Evolutionary conservation across 2,797 vertebrate species (phyloP).

Genomic region (Champsocephalus gunnari): DNA sequence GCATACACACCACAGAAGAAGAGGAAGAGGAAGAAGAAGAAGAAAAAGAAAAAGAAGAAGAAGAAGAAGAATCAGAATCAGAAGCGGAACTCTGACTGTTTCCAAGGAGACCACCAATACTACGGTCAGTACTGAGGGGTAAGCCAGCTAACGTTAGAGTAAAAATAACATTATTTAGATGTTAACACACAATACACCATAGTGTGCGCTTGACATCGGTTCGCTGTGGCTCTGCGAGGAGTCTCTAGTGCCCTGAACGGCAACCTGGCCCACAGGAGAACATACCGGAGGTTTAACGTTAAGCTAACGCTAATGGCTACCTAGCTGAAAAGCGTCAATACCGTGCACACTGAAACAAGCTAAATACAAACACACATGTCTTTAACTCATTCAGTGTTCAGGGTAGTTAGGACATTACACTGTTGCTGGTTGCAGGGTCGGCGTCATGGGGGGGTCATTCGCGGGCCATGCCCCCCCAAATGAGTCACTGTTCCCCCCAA

Average conservation of each 20-base stretch:
- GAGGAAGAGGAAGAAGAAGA: constrained; percentile 24
- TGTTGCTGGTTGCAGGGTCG: background rate
- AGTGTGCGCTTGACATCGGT: accelerated
- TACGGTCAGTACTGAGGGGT: constrained; percentile 49
- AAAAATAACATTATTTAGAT: background rate
- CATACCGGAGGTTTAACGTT: constrained; percentile 18
- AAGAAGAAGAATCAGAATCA: constrained; percentile 51
- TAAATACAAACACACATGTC: background rate
- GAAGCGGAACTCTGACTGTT: constrained; percentile 48
- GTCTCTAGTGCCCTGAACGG: background rate
- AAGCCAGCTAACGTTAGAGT: constrained; percentile 31
- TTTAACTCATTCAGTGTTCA: background rate
- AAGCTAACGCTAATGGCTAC: constrained; percentile 60
- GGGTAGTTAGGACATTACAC: accelerated
- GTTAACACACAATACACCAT: background rate
- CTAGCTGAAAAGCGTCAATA: constrained; percentile 25
- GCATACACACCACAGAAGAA: too few relatives aligned
- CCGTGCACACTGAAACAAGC: background rate
- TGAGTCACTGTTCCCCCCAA: too few relatives aligned
- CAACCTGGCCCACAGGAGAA: background rate
- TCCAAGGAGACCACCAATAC: constrained; percentile 73
- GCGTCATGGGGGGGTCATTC: too few relatives aligned
- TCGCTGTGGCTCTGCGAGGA: accelerated
- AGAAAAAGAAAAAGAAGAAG: background rate
- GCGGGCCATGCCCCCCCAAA: too few relatives aligned